Evolutionary conservation across 2,888 invertebrate species (phyloP).

Genomic region (Corbicula japonica): DNA sequence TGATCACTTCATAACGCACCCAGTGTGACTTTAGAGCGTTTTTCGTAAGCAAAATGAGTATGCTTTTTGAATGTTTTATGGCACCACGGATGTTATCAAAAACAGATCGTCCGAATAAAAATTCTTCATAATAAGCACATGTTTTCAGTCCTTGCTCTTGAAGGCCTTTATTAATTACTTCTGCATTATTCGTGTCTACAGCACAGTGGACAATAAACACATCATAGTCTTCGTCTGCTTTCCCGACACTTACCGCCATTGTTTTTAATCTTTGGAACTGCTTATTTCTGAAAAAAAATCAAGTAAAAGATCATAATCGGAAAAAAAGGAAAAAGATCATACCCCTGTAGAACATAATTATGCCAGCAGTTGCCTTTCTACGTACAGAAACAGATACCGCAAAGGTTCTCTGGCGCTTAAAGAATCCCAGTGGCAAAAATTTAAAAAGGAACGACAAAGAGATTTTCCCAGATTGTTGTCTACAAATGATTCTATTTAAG

Average conservation of each 20-base stretch:
- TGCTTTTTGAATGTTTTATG: conserved; percentile 28
- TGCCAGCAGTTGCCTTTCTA: no score
- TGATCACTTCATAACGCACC: conserved; percentile 51
- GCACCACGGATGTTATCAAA: conserved; percentile 46
- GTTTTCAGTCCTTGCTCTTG: conserved; percentile 12
- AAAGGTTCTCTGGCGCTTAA: no score
- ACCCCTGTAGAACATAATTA: no score
- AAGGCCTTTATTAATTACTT: conserved; percentile 24
- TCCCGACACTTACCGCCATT: not conserved
- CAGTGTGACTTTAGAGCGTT: conserved; percentile 46
- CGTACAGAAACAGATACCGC: no score
- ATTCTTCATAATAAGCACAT: conserved; percentile 47
- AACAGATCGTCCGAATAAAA: conserved; percentile 38
- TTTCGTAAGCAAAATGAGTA: conserved; percentile 49
- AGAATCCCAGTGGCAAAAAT: no score
- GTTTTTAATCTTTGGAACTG: no score
- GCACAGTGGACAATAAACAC: conserved; percentile 52
- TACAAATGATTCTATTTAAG: no score
- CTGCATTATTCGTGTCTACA: conserved; percentile 30
- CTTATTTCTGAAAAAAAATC: no score
- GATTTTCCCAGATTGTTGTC: no score
- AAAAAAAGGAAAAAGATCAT: no score
- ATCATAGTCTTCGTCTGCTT: conserved; percentile 27
- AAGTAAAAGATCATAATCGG: no score
- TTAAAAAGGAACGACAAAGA: no score